Conservation (phyloP, 2,888 invertebrate genomes). For the Antheraea yamamai region DNA sequence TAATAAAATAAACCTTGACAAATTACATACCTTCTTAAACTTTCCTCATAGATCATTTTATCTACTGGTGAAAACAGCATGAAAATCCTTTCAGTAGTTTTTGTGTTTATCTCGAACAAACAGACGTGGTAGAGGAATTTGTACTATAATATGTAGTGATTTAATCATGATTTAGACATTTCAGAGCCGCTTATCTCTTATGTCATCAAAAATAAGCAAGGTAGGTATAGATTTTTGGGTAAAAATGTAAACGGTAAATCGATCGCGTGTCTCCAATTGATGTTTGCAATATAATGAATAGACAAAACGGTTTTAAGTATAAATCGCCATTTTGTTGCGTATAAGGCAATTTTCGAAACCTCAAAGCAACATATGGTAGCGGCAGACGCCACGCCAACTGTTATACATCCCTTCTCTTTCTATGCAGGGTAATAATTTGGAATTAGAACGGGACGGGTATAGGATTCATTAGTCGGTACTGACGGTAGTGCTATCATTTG, state of each 20-base stretch:
- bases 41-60: too few relatives aligned
- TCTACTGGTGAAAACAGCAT: too few relatives aligned
- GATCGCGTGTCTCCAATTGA: slow-evolving; percentile 45
- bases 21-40: too few relatives aligned
- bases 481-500: slow-evolving; percentile 71
- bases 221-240: neutral
- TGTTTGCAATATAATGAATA: slow-evolving; percentile 59
- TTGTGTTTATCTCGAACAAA: too few relatives aligned
- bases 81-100: too few relatives aligned
- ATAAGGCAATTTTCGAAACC: slow-evolving; percentile 76
- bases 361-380: slow-evolving; percentile 77
- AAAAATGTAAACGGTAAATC: slow-evolving; percentile 3
- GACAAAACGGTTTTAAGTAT: slow-evolving; percentile 54
- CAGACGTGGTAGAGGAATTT: too few relatives aligned
- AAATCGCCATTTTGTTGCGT: slow-evolving; percentile 66
- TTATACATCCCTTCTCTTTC: slow-evolving; percentile 58
- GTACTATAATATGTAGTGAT: too few relatives aligned
- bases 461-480: slow-evolving; percentile 66
- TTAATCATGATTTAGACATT: too few relatives aligned
- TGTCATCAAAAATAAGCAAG: too few relatives aligned
- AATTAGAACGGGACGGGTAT: slow-evolving; percentile 50
- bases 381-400: slow-evolving; percentile 80
- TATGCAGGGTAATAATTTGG: slow-evolving; percentile 25
- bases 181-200: too few relatives aligned
- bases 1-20: too few relatives aligned